A percentile compares a stretch with the other conserved stretches of the same genome.
Conservation (phyloP, 35 echinoderm and acorn worm species). For the Nesometra sesokonis region DNA sequence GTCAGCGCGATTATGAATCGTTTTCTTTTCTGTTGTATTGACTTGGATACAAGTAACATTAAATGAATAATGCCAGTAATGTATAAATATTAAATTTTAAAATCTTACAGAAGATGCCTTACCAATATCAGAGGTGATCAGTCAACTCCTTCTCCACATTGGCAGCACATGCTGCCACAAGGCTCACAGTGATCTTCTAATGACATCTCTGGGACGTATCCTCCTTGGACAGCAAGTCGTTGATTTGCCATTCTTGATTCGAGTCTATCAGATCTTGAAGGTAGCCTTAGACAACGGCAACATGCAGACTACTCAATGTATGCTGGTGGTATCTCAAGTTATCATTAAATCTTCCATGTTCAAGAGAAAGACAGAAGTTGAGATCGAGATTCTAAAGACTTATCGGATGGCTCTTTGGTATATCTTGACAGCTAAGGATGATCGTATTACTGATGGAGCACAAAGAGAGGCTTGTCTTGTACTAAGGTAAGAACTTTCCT, state of each 20-base stretch:
- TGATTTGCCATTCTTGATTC: slow-evolving; percentile 22
- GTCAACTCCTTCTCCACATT: slow-evolving; percentile 46
- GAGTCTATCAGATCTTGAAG: slow-evolving; percentile 52
- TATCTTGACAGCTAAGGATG: slow-evolving; percentile 18
- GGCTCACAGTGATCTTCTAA: slow-evolving; percentile 24
- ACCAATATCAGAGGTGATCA: slow-evolving; percentile 33
- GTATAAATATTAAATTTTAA: no score
- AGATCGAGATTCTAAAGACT: slow-evolving; percentile 15
- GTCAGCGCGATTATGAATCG: no score
- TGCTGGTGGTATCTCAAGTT: slow-evolving; percentile 63
- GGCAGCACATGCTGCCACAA: slow-evolving; percentile 67
- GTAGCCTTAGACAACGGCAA: slow-evolving; percentile 29
- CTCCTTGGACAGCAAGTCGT: slow-evolving; percentile 30
- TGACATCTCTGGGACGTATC: slow-evolving; percentile 34
- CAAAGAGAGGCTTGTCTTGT: slow-evolving; percentile 46
- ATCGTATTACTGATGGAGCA: not conserved
- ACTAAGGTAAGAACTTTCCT: slow-evolving; percentile 38
- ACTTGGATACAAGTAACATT: no score
- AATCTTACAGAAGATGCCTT: slow-evolving; percentile 24
- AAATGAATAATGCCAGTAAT: no score
- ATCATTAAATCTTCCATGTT: slow-evolving; percentile 64
- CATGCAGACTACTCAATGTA: slow-evolving; percentile 37
- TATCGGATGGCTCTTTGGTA: slow-evolving; percentile 30
- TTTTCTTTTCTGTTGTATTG: no score
- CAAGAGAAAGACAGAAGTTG: slow-evolving; percentile 10